phyloP scores from a whole-genome alignment of 2,797 vertebrate species.

The Acanthornis magna region DNA sequence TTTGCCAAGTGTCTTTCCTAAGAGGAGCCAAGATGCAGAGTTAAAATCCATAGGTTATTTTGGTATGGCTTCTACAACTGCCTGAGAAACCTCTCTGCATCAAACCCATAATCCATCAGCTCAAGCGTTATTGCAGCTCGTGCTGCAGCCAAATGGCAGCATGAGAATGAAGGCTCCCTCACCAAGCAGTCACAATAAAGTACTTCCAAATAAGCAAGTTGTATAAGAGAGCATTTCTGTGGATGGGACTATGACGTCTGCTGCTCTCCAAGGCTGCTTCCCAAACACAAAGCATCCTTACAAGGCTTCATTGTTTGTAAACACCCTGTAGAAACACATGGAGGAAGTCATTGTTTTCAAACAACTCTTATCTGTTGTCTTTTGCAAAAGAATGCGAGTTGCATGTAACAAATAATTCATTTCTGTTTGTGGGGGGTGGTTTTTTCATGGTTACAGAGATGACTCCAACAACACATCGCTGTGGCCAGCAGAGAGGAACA shows the following conservation, averaged over 20 bases:
- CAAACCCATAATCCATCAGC: not conserved
- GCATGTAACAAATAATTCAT: not conserved
- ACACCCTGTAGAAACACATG: not conserved
- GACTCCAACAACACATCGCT: not conserved
- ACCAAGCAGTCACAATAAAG: conserved; percentile 34
- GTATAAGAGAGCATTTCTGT: not conserved
- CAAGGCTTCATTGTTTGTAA: conserved; percentile 20
- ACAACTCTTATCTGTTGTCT: not conserved
- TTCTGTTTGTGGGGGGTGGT: not conserved
- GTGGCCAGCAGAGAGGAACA: not conserved
- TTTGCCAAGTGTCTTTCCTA: not conserved
- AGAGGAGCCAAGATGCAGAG: not conserved
- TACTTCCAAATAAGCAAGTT: not conserved
- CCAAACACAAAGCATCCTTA: conserved; percentile 10
- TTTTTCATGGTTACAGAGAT: conserved; percentile 32
- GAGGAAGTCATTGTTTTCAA: not conserved
- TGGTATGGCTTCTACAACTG: not conserved
- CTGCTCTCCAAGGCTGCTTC: conserved; percentile 38
- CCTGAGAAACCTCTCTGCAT: not conserved
- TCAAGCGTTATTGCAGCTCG: not conserved
- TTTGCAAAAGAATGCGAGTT: not conserved
- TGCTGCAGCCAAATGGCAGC: not conserved
- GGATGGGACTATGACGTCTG: conserved; percentile 1
- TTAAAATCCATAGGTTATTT: not conserved
- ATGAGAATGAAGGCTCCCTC: not conserved